These are phyloP conservation scores for Porites divaricata DNA, from an alignment of 92 coral and sea anemone species.

Conservation along the genomic window DNA sequence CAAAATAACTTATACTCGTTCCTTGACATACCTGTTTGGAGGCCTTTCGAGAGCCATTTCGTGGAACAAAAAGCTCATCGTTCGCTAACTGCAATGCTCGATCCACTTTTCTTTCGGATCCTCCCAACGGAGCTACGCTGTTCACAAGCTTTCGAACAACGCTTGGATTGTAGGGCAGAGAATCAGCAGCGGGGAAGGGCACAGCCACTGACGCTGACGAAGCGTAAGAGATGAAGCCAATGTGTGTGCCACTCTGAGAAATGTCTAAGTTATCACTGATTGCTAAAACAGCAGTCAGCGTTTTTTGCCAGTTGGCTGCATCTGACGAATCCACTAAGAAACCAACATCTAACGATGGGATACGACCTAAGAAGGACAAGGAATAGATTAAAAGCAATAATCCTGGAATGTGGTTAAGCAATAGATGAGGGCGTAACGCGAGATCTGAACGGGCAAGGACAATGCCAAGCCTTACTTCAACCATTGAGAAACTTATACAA, in stretches of 20 bases:
- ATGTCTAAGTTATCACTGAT: slow-evolving; percentile 62
- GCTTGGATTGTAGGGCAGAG: slow-evolving; percentile 36
- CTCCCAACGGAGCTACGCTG: slow-evolving; percentile 62
- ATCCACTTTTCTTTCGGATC: slow-evolving; percentile 66
- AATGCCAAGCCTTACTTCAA: too few species aligned
- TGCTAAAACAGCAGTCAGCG: slow-evolving; percentile 47
- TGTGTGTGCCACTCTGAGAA: slow-evolving; percentile 69
- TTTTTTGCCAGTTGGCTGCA: slow-evolving; percentile 63
- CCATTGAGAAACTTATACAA: too few species aligned
- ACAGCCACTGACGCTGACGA: slow-evolving; percentile 71
- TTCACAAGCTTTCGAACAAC: slow-evolving; percentile 54
- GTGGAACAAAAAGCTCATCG: slow-evolving; percentile 50
- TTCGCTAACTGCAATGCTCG: slow-evolving; percentile 63
- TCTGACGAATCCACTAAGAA: slow-evolving; percentile 72
- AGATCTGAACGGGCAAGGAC: too few species aligned
- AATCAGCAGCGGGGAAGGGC: slow-evolving; percentile 50
- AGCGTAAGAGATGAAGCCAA: slow-evolving; percentile 75
- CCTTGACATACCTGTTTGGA: slow-evolving; percentile 32
- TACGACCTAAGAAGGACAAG: slow-evolving; percentile 35
- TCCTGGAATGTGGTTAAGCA: too few species aligned
- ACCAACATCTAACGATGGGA: slow-evolving; percentile 70
- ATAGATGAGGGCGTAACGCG: too few species aligned
- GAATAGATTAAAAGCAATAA: too few species aligned
- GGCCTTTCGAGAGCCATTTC: slow-evolving; percentile 57
- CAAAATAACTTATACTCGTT: too few species aligned